Base-by-base conservation (phyloP, 2,888 invertebrate genomes). In the Darwinula stevensoni region DNA sequence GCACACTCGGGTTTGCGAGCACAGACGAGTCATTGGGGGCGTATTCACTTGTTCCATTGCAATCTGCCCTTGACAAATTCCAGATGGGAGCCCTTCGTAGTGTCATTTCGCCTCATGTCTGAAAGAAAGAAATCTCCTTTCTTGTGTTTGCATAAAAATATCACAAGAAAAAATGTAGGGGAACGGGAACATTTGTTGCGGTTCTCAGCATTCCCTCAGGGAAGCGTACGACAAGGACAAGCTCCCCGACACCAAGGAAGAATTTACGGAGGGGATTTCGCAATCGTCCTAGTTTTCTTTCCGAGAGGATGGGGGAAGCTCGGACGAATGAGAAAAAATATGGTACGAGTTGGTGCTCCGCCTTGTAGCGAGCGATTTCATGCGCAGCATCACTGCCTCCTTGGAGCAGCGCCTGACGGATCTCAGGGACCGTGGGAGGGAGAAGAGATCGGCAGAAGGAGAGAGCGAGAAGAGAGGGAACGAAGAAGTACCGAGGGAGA, bases 371-470 rank as follows among this genome's bases (percentile, higher is more conserved):
- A 65, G 71, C 47, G 75, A 76, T 57, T 67, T 78, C 43, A 57
- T 78, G 52, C 68, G 71, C 48, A 68, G 68, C 43, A 65, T 80
- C 48, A 78, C 75, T 42, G 71, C 69, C 47, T 69, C 75, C 36
- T 67, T 76, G 53, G 76, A 78, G 50, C 68, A 71, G 47, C 76
- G 30, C 2, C 17, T 33, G 22, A 22, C 6, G n/a, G 22, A n/a
- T n/a, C n/a, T 22, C n/a, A n/a, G n/a, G n/a, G n/a, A n/a, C n/a
- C n/a, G n/a, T n/a, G n/a, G n/a, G n/a, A n/a, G n/a, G n/a, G n/a
- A n/a, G n/a, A n/a, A n/a, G n/a, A n/a, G n/a, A n/a, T n/a, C n/a
- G n/a, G n/a, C n/a, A n/a, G n/a, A n/a, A n/a, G n/a, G n/a, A n/a
- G n/a, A n/a, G n/a, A n/a, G n/a, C n/a, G n/a, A 34, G 39, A 37